phyloP scores from a whole-genome alignment of 2,113 vertebrate genomes.

The Tragelaphus strepsiceros region DNA sequence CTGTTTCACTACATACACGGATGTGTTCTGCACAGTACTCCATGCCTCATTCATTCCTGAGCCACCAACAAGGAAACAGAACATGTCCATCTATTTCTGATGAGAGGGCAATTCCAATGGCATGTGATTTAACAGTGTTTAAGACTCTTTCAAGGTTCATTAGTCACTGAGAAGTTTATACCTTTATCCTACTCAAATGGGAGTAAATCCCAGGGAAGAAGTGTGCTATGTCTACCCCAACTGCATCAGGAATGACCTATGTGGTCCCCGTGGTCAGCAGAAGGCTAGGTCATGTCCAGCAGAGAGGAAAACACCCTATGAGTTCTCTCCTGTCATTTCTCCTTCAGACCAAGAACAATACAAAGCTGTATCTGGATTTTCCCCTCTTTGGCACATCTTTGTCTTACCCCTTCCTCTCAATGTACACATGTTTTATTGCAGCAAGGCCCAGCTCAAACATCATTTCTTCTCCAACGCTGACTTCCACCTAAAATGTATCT shows the following conservation, averaged over 20 bases:
- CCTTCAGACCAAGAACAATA: constrained; percentile 12
- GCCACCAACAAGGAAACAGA: neutral
- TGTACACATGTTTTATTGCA: neutral
- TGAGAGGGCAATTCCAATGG: neutral
- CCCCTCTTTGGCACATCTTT: neutral
- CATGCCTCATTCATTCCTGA: neutral
- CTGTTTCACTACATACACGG: neutral
- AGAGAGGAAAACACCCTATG: neutral
- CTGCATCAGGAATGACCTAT: neutral
- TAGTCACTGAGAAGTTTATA: neutral
- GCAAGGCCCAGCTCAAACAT: neutral
- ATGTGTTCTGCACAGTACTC: neutral
- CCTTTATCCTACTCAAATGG: constrained; percentile 12
- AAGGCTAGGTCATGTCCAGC: neutral
- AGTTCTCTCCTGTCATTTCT: neutral
- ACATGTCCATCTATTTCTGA: neutral
- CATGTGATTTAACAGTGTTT: neutral
- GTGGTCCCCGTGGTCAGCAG: neutral
- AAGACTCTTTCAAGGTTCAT: constrained; percentile 4
- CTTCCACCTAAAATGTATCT: neutral
- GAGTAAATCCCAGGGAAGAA: neutral
- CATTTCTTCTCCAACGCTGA: neutral
- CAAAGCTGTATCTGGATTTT: neutral
- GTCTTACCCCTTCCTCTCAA: neutral
- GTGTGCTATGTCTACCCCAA: neutral